These are phyloP conservation scores for Cacatua alba DNA, from an alignment of 2,113 vertebrate genomes.

Conservation along the genomic window DNA sequence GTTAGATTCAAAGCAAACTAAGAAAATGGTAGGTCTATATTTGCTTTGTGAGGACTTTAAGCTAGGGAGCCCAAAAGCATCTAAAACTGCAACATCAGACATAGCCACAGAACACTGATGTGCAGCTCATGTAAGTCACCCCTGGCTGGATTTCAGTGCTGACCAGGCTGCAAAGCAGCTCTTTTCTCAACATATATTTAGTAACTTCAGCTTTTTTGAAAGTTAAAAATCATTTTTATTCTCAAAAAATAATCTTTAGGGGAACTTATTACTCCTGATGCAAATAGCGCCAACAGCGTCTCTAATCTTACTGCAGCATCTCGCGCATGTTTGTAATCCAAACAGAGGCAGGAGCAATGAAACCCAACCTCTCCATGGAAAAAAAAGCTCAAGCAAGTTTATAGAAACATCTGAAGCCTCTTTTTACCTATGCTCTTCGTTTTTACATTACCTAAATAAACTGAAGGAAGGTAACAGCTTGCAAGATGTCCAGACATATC, in stretches of 20 bases:
- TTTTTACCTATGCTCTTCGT: background rate
- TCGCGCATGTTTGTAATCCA: background rate
- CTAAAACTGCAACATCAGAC: background rate
- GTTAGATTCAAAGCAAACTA: background rate
- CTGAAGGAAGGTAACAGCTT: background rate
- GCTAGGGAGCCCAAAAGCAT: background rate
- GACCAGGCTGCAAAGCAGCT: background rate
- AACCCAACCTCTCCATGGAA: background rate
- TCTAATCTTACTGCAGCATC: background rate
- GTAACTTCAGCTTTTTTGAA: background rate
- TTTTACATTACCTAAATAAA: background rate
- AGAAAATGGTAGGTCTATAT: accelerated
- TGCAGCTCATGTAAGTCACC: background rate
- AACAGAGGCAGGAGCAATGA: background rate
- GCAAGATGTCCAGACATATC: background rate
- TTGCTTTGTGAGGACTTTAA: background rate
- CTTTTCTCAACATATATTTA: background rate
- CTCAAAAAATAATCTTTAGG: background rate
- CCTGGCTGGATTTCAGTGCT: background rate
- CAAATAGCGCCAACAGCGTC: background rate
- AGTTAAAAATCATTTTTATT: background rate
- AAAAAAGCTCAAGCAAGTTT: background rate
- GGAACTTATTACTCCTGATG: background rate
- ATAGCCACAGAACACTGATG: background rate
- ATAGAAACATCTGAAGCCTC: background rate